A percentile compares a stretch with the other conserved stretches of the same genome.
phyloP scores from a whole-genome alignment of 2,888 invertebrate species.

The Coremacera marginata region DNA sequence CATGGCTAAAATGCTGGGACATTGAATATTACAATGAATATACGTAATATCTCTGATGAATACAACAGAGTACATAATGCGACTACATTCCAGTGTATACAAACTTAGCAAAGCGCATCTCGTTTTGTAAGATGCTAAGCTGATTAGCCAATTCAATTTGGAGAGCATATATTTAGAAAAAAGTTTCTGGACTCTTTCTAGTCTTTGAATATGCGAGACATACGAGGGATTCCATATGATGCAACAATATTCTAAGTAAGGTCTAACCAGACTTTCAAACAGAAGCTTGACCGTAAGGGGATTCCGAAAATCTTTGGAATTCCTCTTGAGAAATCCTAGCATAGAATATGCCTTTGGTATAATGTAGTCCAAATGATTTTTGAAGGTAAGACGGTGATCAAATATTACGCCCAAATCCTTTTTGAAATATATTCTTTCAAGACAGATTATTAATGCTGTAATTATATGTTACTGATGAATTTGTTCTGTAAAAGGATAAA shows the following conservation, averaged over 20 bases:
- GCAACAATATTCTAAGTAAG: no score
- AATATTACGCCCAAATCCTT: background rate
- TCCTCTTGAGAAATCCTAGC: background rate
- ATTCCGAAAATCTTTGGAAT: background rate
- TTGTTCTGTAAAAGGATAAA: background rate
- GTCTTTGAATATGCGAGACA: background rate
- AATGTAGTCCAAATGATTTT: no score
- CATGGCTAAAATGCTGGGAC: background rate
- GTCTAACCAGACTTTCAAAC: background rate
- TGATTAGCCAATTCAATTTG: background rate
- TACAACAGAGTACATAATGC: background rate
- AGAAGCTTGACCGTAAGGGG: background rate
- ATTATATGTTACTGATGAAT: background rate
- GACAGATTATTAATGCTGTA: background rate
- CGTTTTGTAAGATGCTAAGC: no score
- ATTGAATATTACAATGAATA: background rate
- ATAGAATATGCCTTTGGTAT: background rate
- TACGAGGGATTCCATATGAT: background rate
- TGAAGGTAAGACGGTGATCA: no score
- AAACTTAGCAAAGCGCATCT: background rate
- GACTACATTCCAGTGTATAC: background rate
- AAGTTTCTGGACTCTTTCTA: background rate
- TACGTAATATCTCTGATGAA: background rate
- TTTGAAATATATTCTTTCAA: background rate
- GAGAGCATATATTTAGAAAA: background rate